Base-by-base conservation (phyloP, 2,888 invertebrate species). In the Chymomyza procnemis region DNA sequence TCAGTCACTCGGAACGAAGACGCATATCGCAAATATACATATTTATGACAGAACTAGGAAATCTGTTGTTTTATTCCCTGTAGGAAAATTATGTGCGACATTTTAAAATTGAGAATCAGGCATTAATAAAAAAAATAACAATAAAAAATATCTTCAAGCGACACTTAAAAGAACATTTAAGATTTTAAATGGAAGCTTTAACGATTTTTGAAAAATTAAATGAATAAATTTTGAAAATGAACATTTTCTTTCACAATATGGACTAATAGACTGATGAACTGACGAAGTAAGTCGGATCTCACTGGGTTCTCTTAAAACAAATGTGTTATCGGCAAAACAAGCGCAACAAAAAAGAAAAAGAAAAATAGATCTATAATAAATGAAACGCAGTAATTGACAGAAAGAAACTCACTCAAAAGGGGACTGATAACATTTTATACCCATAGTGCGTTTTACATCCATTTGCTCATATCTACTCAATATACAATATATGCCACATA, bases 401-500 rank as follows among this genome's bases (percentile, higher is more conserved):
- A 64, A 64, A 66, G 66, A 64, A 64, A 64, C 60, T 67, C 64
- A 63, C 67, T 66, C 71, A 75, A 66, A 55, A 74, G 74, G 74
- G 66, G 65, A 64, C 78, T 77, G 75, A 77, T 75, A 77, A 77
- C 67, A 71, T 74, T 74, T 74, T 41, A 41, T 41, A 8, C 26
- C 26, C 26, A 26, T 26, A 6, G 26, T 26, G 26, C 26, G 6
- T n/a, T n/a, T n/a, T n/a, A 26, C 26, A n/a, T n/a, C n/a, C n/a
- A n/a, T 26, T 26, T 26, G 34, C 34, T 41, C 34, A 41, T 41
- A 41, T 41, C 34, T 41, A 12, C 12, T 9, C 34, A 3, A 41
- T 41, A 41, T 41, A 41, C n/a, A n/a, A n/a, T n/a, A 12, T 41
- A 41, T 12, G 8, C 70, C 67, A 74, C 76, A 75, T 77, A 21